Conservation (phyloP, 2,797 vertebrate genomes). For the Microcaecilia unicolor region DNA sequence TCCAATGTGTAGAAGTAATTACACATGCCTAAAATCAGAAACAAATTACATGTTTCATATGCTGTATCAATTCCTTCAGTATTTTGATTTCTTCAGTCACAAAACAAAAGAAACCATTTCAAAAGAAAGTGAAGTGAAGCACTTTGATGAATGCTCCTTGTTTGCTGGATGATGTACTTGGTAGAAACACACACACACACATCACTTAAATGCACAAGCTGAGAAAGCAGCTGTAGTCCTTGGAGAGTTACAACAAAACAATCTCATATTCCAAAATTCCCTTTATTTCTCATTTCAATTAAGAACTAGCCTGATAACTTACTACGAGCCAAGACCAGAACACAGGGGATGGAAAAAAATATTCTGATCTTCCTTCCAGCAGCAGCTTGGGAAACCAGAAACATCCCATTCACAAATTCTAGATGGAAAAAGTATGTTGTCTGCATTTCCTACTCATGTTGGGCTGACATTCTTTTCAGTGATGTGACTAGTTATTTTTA, state of each 20-base stretch:
- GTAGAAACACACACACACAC: slow-evolving; percentile 25
- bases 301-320: slow-evolving; percentile 38
- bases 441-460: slow-evolving; percentile 34
- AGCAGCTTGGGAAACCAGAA: slow-evolving; percentile 40
- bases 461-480: slow-evolving; percentile 20
- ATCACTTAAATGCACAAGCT: slow-evolving; percentile 27
- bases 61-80: slow-evolving; percentile 24
- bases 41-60: slow-evolving; percentile 19
- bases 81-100: slow-evolving; percentile 27
- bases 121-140: slow-evolving; percentile 30
- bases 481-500: slow-evolving; percentile 12
- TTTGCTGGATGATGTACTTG: slow-evolving; percentile 25
- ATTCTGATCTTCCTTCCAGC: slow-evolving; percentile 26
- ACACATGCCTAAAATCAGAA: slow-evolving; percentile 13
- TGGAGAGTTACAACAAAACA: slow-evolving; percentile 20
- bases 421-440: slow-evolving; percentile 31
- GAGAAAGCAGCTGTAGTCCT: slow-evolving; percentile 34
- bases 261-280: slow-evolving; percentile 28
- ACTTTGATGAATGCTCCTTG: slow-evolving; percentile 14
- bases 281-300: slow-evolving; percentile 21
- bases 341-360: slow-evolving; percentile 33
- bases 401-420: slow-evolving; percentile 40
- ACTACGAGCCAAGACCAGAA: slow-evolving; percentile 40
- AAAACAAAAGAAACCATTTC: slow-evolving; percentile 34
- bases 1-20: slow-evolving; percentile 32